These are phyloP conservation scores for Nothoprocta pentlandii DNA, from an alignment of 2,113 vertebrate genomes.

Conservation along the genomic window DNA sequence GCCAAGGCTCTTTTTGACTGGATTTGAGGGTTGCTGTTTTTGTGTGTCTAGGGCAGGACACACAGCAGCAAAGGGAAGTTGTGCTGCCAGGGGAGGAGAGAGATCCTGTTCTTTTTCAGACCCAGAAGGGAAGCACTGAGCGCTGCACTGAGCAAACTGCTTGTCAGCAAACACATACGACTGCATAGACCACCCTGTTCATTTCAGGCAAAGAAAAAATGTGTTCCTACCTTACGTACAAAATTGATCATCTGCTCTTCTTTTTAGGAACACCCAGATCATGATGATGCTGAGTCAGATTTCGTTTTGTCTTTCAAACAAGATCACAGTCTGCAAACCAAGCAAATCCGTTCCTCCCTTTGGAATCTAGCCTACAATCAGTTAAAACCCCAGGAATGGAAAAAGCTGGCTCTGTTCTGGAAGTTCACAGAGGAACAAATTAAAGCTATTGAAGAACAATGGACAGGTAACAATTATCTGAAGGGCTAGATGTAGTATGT, in stretches of 20 bases:
- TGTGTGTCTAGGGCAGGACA: not conserved
- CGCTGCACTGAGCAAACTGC: not conserved
- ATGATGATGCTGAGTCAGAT: constrained; percentile 61
- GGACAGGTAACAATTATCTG: constrained; percentile 83
- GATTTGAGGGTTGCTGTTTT: not conserved
- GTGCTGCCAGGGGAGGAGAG: not conserved
- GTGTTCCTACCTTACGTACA: not conserved
- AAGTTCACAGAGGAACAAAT: constrained; percentile 86
- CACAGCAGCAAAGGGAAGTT: not conserved
- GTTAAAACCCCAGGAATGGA: constrained; percentile 86
- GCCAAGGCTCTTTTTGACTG: not conserved
- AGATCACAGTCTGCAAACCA: constrained; percentile 87
- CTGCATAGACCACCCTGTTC: not conserved
- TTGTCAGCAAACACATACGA: not conserved
- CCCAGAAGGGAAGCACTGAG: not conserved
- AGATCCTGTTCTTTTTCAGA: not conserved
- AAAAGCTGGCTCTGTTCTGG: constrained; percentile 85
- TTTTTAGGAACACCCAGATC: constrained; percentile 77
- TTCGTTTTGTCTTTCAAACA: constrained; percentile 87
- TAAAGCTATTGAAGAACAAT: constrained; percentile 88
- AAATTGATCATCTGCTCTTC: constrained; percentile 44
- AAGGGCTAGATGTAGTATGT: not conserved
- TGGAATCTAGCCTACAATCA: constrained; percentile 87
- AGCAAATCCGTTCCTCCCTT: constrained; percentile 78
- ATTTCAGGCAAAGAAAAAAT: not conserved